Evolutionary conservation across 1,140 invertebrate species (phyloP).

Genomic region (Drosophila seguyi): DNA sequence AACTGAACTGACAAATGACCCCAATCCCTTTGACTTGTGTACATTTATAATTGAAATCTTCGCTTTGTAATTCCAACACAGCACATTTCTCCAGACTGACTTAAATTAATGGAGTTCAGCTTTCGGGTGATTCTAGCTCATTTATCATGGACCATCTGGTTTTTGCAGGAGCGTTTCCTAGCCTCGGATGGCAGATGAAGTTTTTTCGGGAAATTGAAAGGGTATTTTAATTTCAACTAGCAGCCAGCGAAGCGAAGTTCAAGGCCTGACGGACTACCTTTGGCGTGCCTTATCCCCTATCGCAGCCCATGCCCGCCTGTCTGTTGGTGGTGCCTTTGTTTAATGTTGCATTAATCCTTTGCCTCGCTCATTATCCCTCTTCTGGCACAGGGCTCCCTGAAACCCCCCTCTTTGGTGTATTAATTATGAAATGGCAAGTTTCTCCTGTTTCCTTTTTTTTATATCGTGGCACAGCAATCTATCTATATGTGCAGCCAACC

Average conservation of each 20-base stretch:
- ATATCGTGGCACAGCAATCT: slow-evolving; percentile 27
- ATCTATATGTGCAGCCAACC: slow-evolving; percentile 40
- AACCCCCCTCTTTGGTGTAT: slow-evolving; percentile 45
- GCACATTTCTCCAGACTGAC: slow-evolving; percentile 19
- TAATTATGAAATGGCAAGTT: slow-evolving; percentile 78
- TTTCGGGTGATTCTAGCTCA: slow-evolving; percentile 16
- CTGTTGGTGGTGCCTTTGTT: slow-evolving; percentile 57
- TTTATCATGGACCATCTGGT: slow-evolving; percentile 40
- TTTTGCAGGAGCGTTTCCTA: slow-evolving; percentile 1
- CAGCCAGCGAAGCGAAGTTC: slow-evolving; percentile 32
- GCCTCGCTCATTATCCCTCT: slow-evolving; percentile 69
- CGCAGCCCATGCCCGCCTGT: slow-evolving; percentile 2
- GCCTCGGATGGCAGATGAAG: slow-evolving; percentile 8
- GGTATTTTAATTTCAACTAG: slow-evolving; percentile 20
- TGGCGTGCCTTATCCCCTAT: slow-evolving; percentile 8
- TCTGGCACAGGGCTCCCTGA: slow-evolving; percentile 31
- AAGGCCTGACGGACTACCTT: slow-evolving; percentile 45
- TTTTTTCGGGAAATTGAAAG: slow-evolving; percentile 17
- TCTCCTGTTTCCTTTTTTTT: slow-evolving; percentile 25
- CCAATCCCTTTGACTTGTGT: background rate
- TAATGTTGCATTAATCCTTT: slow-evolving; percentile 74
- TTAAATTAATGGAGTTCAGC: slow-evolving; percentile 35
- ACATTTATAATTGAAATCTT: slow-evolving; percentile 31
- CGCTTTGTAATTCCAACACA: slow-evolving; percentile 7
- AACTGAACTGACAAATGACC: background rate